Evolutionary conservation across 1,140 invertebrate species (phyloP).

Genomic region (Marisa cornuarietis): DNA sequence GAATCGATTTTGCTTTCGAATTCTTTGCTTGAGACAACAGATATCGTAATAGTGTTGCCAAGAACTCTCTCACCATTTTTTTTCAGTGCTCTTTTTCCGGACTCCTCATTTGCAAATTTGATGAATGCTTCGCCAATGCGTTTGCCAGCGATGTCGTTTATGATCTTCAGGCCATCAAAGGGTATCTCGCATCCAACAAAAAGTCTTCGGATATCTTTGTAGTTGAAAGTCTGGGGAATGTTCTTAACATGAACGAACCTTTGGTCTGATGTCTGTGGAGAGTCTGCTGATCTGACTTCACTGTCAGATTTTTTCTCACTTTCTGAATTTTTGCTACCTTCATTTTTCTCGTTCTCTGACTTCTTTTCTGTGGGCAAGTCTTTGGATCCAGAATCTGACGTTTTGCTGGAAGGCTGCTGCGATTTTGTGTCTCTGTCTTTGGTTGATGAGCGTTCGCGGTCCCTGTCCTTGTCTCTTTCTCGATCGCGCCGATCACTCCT

Average conservation of each 20-base stretch:
- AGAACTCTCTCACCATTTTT: constrained; percentile 65
- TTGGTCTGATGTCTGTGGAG: background rate
- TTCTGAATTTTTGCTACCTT: constrained; percentile 1
- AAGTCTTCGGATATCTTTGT: constrained; percentile 80
- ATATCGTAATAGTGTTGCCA: constrained; percentile 53
- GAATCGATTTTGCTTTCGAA: constrained; percentile 42
- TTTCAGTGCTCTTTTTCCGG: constrained; percentile 77
- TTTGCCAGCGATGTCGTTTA: constrained; percentile 81
- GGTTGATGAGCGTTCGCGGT: constrained; percentile 23
- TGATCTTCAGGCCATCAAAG: constrained; percentile 85
- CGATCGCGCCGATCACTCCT: constrained; percentile 23
- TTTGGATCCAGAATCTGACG: background rate
- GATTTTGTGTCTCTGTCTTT: constrained; percentile 21
- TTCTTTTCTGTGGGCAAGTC: constrained; percentile 3
- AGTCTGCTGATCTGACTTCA: constrained; percentile 5
- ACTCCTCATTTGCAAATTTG: constrained; percentile 74
- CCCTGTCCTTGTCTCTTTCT: constrained; percentile 29
- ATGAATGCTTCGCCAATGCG: constrained; percentile 83
- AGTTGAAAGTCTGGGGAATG: constrained; percentile 49
- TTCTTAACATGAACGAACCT: constrained; percentile 41
- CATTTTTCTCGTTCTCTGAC: constrained; percentile 6
- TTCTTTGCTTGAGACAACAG: constrained; percentile 45
- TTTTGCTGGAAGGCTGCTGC: background rate
- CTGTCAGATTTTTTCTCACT: constrained; percentile 9
- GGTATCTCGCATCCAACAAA: constrained; percentile 82